A percentile compares a stretch with the other conserved stretches of the same genome.
Conservation (phyloP, 2,113 vertebrate genomes). For the Pandion haliaetus region DNA sequence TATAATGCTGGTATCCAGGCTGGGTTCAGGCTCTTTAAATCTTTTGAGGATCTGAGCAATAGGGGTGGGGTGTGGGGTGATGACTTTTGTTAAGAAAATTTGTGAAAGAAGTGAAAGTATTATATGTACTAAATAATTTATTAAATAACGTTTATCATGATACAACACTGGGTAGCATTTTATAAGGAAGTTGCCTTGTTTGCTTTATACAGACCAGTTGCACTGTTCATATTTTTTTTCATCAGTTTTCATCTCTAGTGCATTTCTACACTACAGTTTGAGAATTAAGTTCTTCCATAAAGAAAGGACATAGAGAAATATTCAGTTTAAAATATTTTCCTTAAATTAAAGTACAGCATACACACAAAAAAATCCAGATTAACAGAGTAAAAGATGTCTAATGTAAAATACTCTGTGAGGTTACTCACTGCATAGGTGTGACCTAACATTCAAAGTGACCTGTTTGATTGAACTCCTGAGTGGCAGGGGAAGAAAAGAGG, state of each 20-base stretch:
- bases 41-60: neutral
- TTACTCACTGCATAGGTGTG: neutral
- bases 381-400: neutral
- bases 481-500: neutral
- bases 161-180: neutral
- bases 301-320: neutral
- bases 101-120: neutral
- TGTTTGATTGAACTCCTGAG: conserved; percentile 6
- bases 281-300: neutral
- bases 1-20: neutral
- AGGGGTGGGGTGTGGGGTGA: neutral
- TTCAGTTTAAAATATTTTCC: neutral
- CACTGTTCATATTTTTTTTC: neutral
- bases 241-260: neutral
- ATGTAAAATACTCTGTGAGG: neutral
- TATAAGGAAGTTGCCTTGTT: neutral
- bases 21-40: neutral
- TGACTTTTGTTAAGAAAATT: neutral
- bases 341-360: neutral
- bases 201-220: neutral
- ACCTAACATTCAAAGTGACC: neutral
- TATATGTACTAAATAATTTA: neutral
- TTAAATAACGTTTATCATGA: neutral
- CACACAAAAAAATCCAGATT: neutral
- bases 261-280: neutral